Conservation (phyloP, 1,140 invertebrate species). For the Danaus plexippus region DNA sequence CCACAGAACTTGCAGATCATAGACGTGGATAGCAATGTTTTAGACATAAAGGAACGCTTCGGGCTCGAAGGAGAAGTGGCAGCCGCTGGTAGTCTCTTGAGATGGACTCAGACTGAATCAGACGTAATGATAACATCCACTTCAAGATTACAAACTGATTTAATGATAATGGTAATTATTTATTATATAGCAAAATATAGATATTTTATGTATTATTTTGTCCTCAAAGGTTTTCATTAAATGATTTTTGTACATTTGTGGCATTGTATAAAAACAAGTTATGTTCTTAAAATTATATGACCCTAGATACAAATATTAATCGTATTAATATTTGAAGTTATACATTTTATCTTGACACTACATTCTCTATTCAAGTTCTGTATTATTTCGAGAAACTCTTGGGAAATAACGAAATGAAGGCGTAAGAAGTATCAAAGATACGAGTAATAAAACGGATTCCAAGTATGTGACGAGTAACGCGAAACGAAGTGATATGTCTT, state of each 20-base stretch:
- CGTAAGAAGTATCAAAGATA: constrained; percentile 20
- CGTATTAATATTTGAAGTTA: no score
- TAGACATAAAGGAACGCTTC: constrained; percentile 51
- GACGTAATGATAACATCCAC: constrained; percentile 45
- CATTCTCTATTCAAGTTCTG: constrained; percentile 2
- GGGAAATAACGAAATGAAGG: constrained; percentile 21
- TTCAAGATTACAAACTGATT: constrained; percentile 48
- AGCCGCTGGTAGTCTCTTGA: constrained; percentile 42
- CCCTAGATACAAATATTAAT: no score
- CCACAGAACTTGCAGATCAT: constrained; percentile 59
- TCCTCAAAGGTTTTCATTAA: no score
- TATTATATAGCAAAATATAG: constrained; percentile 2
- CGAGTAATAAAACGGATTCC: constrained; percentile 27
- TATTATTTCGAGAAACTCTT: constrained; percentile 5
- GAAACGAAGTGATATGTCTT: constrained; percentile 42
- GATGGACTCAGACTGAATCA: constrained; percentile 47
- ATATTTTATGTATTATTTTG: neutral
- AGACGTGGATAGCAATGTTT: constrained; percentile 56
- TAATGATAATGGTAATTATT: constrained; percentile 60
- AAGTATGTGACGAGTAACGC: constrained; percentile 46
- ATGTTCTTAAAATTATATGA: no score
- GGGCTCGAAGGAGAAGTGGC: constrained; percentile 48
- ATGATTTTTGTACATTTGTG: no score
- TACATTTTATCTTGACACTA: no score
- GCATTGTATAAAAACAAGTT: no score